These are phyloP conservation scores for Astreopora myriophthalma DNA, from an alignment of 64 coral and sea anemone species.

Conservation along the genomic window DNA sequence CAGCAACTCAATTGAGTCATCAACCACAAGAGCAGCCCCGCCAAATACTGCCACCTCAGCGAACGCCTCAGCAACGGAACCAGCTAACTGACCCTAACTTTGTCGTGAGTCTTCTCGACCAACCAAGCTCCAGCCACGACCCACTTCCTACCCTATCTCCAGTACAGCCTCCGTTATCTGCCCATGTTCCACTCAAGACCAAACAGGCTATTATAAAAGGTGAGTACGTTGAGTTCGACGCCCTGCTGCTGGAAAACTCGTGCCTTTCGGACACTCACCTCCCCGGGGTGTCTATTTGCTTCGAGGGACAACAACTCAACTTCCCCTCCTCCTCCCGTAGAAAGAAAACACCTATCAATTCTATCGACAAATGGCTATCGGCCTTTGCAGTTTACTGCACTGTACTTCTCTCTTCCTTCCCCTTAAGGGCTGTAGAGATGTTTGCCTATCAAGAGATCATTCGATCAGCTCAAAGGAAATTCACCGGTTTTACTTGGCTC, in stretches of 20 bases:
- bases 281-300: neutral
- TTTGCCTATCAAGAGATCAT: neutral
- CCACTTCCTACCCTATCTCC: neutral
- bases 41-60: neutral
- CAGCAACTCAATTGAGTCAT: neutral
- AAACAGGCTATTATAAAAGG: neutral
- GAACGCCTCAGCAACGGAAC: neutral
- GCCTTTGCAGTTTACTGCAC: neutral
- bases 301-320: neutral
- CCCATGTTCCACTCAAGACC: neutral
- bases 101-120: neutral
- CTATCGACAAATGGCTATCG: neutral
- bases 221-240: neutral
- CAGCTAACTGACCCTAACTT: neutral
- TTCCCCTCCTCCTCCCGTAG: neutral
- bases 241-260: neutral
- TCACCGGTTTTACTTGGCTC: neutral
- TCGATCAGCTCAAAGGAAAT: neutral
- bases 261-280: neutral
- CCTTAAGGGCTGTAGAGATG: neutral
- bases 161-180: neutral
- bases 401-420: neutral
- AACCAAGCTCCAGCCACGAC: neutral
- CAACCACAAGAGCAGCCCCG: neutral
- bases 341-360: neutral